Evolutionary conservation across 2,113 vertebrate genomes (phyloP).

Genomic region (Eretmochelys imbricata): DNA sequence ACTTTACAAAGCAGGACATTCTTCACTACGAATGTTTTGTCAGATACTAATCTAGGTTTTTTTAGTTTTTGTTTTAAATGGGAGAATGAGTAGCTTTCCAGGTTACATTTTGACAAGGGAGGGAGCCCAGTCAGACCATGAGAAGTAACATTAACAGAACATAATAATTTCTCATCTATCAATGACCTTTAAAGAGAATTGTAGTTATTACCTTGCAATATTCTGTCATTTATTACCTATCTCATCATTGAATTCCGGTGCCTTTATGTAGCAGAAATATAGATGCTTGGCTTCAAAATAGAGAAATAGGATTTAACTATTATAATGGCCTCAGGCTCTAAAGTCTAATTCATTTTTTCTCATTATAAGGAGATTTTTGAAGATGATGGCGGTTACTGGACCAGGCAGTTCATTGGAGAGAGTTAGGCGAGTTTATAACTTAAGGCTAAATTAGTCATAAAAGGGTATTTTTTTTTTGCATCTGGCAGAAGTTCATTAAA

Average conservation of each 20-base stretch:
- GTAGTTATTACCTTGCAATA: conserved; percentile 77
- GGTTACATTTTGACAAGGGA: conserved; percentile 59
- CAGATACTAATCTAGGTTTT: conserved; percentile 36
- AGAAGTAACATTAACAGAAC: conserved; percentile 76
- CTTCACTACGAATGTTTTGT: conserved; percentile 33
- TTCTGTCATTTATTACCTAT: conserved; percentile 75
- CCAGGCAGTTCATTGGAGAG: conserved; percentile 44
- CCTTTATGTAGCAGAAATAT: conserved; percentile 74
- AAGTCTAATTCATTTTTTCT: conserved; percentile 72
- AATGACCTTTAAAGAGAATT: conserved; percentile 87
- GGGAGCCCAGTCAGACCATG: conserved; percentile 68
- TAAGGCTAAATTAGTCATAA: conserved; percentile 67
- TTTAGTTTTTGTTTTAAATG: neutral
- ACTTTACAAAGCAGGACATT: neutral
- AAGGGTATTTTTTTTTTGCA: conserved; percentile 58
- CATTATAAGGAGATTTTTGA: conserved; percentile 60
- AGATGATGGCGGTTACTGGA: conserved; percentile 59
- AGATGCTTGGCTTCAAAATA: conserved; percentile 75
- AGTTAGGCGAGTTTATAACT: conserved; percentile 63
- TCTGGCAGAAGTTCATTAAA: conserved; percentile 71
- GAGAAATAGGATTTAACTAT: conserved; percentile 72
- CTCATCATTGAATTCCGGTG: conserved; percentile 55
- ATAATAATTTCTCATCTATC: conserved; percentile 77
- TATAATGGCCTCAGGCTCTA: conserved; percentile 61
- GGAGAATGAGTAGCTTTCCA: conserved; percentile 20